phyloP scores from a whole-genome alignment of 1,140 invertebrate genomes.

The Zaprionus ornatus region DNA sequence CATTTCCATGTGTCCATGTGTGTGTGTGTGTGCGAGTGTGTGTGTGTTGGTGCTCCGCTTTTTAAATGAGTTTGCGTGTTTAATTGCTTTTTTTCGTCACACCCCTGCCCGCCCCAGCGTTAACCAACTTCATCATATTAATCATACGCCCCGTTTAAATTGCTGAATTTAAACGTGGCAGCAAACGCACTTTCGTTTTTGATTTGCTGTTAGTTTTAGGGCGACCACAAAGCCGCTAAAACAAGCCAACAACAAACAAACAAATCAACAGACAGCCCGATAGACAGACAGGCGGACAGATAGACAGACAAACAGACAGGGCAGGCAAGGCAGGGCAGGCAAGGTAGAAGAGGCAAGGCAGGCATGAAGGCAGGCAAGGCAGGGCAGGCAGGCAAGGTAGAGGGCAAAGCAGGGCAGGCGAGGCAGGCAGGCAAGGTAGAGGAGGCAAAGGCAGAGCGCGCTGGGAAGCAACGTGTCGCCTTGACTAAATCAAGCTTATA shows the following conservation, averaged over 20 bases:
- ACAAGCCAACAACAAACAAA: slow-evolving; percentile 65
- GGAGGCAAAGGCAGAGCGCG: neutral
- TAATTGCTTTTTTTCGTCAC: slow-evolving; percentile 56
- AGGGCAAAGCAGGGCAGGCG: neutral
- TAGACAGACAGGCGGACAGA: slow-evolving; percentile 36
- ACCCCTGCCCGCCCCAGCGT: neutral
- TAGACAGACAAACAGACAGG: slow-evolving; percentile 1
- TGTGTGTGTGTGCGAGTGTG: slow-evolving; percentile 42
- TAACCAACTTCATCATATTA: slow-evolving; percentile 62
- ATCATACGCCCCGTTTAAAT: slow-evolving; percentile 62
- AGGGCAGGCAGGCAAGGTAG: neutral
- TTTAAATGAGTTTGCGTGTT: slow-evolving; percentile 40
- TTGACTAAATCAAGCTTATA: slow-evolving; percentile 23
- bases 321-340: slow-evolving; percentile 42
- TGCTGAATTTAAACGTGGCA: slow-evolving; percentile 56
- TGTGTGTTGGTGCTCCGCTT: slow-evolving; percentile 36
- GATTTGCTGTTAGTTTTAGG: slow-evolving; percentile 68
- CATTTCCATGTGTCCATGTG: slow-evolving; percentile 42
- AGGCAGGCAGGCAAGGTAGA: neutral
- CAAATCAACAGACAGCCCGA: slow-evolving; percentile 50
- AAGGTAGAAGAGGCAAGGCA: too few species aligned
- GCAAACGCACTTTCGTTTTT: slow-evolving; percentile 78
- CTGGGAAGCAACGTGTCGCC: slow-evolving; percentile 30
- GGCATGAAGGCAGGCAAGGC: slow-evolving; percentile 20
- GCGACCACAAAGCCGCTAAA: slow-evolving; percentile 56